These are phyloP conservation scores for Cordilura impudica DNA, from an alignment of 2,888 invertebrate species.

Conservation along the genomic window DNA sequence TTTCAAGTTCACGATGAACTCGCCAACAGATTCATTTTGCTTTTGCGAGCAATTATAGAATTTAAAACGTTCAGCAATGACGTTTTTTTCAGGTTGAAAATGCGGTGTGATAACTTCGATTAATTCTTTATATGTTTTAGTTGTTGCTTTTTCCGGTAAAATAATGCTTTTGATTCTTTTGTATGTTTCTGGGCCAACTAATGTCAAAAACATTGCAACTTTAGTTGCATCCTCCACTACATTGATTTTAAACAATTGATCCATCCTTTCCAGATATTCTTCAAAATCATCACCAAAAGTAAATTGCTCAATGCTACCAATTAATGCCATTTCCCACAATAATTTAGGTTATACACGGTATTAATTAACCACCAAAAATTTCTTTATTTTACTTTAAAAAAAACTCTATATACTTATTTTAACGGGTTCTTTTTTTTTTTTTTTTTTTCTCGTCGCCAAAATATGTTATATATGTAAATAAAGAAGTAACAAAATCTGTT, in stretches of 20 bases:
- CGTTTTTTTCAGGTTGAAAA: slow-evolving; percentile 29
- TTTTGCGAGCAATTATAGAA: slow-evolving; percentile 33
- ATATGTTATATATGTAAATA: too few species aligned
- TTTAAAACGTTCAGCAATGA: too few species aligned
- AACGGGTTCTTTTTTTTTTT: too few species aligned
- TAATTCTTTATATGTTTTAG: slow-evolving; percentile 13
- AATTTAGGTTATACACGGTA: neutral
- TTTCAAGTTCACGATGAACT: slow-evolving; percentile 1
- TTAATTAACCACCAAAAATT: too few species aligned
- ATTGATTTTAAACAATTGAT: slow-evolving; percentile 38
- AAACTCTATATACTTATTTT: too few species aligned
- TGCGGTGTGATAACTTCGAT: slow-evolving; percentile 16
- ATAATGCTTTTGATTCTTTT: slow-evolving; percentile 25
- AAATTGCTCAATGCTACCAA: slow-evolving; percentile 43
- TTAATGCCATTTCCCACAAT: slow-evolving; percentile 9
- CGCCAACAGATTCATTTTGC: slow-evolving; percentile 3
- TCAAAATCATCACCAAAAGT: slow-evolving; percentile 34
- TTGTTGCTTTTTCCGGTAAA: slow-evolving; percentile 21
- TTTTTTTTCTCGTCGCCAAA: too few species aligned
- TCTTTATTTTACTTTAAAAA: too few species aligned
- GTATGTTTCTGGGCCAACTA: slow-evolving; percentile 38
- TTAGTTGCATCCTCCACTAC: slow-evolving; percentile 33
- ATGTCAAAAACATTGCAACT: slow-evolving; percentile 39
- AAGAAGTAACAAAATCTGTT: too few species aligned
- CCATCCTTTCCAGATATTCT: slow-evolving; percentile 31